phyloP scores from a whole-genome alignment of 2,888 invertebrate species.

The Stenurella melanura region DNA sequence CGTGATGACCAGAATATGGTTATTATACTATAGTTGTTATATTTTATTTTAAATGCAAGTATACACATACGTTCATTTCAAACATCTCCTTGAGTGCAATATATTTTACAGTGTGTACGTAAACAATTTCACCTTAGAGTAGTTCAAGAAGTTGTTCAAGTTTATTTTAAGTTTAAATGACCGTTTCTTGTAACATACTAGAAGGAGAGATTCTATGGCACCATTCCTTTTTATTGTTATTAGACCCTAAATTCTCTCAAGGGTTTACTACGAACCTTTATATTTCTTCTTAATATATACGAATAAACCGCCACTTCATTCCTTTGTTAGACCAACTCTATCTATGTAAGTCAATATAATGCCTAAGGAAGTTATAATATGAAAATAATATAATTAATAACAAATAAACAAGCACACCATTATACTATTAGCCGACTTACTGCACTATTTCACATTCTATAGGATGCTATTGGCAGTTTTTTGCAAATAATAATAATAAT shows the following conservation, averaged over 20 bases:
- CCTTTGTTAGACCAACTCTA: not conserved
- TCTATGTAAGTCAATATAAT: not conserved
- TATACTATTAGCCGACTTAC: too few relatives aligned
- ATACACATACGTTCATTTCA: not conserved
- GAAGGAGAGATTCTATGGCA: not conserved
- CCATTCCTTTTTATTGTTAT: conserved; percentile 25
- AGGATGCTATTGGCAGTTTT: too few relatives aligned
- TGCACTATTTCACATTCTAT: too few relatives aligned
- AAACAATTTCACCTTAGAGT: conserved; percentile 11
- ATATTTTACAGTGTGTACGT: not conserved
- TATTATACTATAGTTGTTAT: too few relatives aligned
- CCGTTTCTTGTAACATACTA: conserved; percentile 20
- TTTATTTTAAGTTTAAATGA: conserved; percentile 28
- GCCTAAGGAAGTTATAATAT: too few relatives aligned
- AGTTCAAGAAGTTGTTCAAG: conserved; percentile 3
- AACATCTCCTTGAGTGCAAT: not conserved
- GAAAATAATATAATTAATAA: too few relatives aligned
- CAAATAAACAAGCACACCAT: too few relatives aligned
- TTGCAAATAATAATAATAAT: too few relatives aligned
- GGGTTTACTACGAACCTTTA: conserved; percentile 14
- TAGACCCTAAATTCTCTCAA: conserved; percentile 20
- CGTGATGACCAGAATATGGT: too few relatives aligned
- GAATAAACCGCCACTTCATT: not conserved
- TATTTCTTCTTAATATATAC: conserved; percentile 4
- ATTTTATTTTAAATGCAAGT: not conserved